phyloP scores from a whole-genome alignment of 1,140 invertebrate genomes.

The Pogonognathellus flavescens region DNA sequence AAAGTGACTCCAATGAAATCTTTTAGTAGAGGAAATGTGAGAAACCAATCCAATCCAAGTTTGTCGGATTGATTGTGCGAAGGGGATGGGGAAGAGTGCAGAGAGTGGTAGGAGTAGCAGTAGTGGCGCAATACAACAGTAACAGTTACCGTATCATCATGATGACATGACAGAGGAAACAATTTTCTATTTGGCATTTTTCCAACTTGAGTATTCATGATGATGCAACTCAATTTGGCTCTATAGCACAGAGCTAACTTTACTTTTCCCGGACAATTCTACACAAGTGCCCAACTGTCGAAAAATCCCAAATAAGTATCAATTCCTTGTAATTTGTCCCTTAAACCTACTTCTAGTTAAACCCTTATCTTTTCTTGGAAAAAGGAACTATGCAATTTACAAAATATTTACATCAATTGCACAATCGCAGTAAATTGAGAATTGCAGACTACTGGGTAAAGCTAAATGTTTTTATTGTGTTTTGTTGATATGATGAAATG shows the following conservation, averaged over 20 bases:
- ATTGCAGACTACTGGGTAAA: neutral
- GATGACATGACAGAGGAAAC: slow-evolving; percentile 36
- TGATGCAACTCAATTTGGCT: slow-evolving; percentile 46
- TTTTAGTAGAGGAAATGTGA: too few relatives aligned
- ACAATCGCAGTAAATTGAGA: neutral
- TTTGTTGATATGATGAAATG: slow-evolving; percentile 1
- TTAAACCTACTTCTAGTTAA: neutral
- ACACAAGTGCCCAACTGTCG: neutral
- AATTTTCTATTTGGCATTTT: slow-evolving; percentile 46
- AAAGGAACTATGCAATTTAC: neutral
- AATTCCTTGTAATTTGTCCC: neutral
- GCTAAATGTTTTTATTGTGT: neutral
- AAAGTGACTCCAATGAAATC: neutral
- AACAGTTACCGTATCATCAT: neutral
- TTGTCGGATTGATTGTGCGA: slow-evolving; percentile 23
- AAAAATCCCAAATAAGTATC: neutral
- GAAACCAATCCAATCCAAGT: neutral
- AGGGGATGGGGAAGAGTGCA: slow-evolving; percentile 30
- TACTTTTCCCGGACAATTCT: slow-evolving; percentile 9
- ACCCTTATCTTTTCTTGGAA: neutral
- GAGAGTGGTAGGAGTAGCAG: neutral
- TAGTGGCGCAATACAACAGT: slow-evolving; percentile 12
- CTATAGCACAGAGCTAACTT: slow-evolving; percentile 28
- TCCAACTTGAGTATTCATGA: slow-evolving; percentile 52
- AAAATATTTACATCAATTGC: too few relatives aligned